Evolutionary conservation across 53 echinoderm and acorn worm species (phyloP).

Genomic region (Zoroaster sp.): DNA sequence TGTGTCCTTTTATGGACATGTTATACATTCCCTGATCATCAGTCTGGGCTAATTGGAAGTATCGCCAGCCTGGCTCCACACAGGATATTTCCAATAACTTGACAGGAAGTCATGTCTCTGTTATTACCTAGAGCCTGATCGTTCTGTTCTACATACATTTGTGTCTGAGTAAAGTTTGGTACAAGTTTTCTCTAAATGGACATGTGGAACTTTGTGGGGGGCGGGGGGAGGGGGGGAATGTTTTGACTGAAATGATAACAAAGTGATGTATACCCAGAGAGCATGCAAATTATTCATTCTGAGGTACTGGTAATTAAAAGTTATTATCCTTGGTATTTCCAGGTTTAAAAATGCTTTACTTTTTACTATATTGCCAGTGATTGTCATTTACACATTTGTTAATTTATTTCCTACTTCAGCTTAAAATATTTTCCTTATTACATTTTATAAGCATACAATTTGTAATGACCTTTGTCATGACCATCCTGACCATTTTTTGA

Average conservation of each 20-base stretch:
- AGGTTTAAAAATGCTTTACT: too few relatives aligned
- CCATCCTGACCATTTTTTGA: not conserved
- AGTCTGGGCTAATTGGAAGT: slow-evolving; percentile 17
- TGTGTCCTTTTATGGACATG: slow-evolving; percentile 5
- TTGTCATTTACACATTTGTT: too few relatives aligned
- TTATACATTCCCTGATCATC: slow-evolving; percentile 8
- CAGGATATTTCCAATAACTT: slow-evolving; percentile 56
- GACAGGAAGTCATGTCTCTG: slow-evolving; percentile 45
- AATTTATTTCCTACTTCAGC: too few relatives aligned
- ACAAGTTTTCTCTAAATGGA: not conserved
- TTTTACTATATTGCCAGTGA: too few relatives aligned
- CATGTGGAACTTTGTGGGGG: too few relatives aligned
- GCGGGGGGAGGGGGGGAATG: not conserved
- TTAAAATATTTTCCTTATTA: too few relatives aligned
- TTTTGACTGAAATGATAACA: too few relatives aligned
- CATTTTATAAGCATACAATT: too few relatives aligned
- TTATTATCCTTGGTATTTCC: too few relatives aligned
- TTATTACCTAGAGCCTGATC: slow-evolving; percentile 4
- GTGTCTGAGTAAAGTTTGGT: not conserved
- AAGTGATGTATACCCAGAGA: too few relatives aligned
- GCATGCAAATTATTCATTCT: too few relatives aligned
- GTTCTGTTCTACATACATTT: not conserved
- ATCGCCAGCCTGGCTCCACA: not conserved
- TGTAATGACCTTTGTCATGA: not conserved
- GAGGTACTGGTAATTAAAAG: too few relatives aligned